Percentiles rank a stretch among this genome's conserved stretches.
phyloP scores from a whole-genome alignment of 1,140 invertebrate genomes.

The Chrysomallon squamiferum region DNA sequence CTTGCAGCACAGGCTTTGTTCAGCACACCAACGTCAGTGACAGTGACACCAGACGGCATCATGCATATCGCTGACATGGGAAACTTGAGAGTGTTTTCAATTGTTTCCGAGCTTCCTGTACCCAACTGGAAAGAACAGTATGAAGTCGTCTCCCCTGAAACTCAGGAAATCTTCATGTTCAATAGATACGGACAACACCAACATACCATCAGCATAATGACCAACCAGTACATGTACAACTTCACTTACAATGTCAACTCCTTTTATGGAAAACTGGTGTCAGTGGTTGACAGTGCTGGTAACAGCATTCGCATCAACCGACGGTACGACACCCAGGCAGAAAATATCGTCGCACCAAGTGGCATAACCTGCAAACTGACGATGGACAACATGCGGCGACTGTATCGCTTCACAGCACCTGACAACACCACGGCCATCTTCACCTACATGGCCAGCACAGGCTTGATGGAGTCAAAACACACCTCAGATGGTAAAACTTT shows the following conservation, averaged over 20 bases:
- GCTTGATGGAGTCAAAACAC: slow-evolving; percentile 72
- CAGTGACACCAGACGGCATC: slow-evolving; percentile 87
- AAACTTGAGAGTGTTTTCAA: slow-evolving; percentile 82
- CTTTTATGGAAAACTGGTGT: slow-evolving; percentile 91
- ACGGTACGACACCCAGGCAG: slow-evolving; percentile 73
- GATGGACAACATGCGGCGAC: slow-evolving; percentile 83
- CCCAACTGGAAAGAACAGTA: slow-evolving; percentile 90
- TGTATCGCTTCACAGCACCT: slow-evolving; percentile 86
- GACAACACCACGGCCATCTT: slow-evolving; percentile 93
- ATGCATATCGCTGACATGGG: slow-evolving; percentile 88
- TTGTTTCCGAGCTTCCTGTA: slow-evolving; percentile 87
- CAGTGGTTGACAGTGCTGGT: slow-evolving; percentile 90
- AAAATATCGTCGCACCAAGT: slow-evolving; percentile 93
- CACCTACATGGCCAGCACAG: slow-evolving; percentile 88
- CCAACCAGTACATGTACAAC: slow-evolving; percentile 87
- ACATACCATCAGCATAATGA: slow-evolving; percentile 89
- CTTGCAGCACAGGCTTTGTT: slow-evolving; percentile 92
- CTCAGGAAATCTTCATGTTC: slow-evolving; percentile 93
- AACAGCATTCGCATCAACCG: slow-evolving; percentile 84
- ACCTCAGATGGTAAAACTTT: slow-evolving; percentile 84
- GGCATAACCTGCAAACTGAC: slow-evolving; percentile 88
- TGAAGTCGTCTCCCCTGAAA: slow-evolving; percentile 87
- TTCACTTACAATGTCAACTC: slow-evolving; percentile 97
- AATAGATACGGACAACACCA: slow-evolving; percentile 95
- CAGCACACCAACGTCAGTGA: slow-evolving; percentile 88